Evolutionary conservation across 2,888 invertebrate species (phyloP), one percentile per base, ranked within the genome.

Genomic region (Seira ritae): DNA sequence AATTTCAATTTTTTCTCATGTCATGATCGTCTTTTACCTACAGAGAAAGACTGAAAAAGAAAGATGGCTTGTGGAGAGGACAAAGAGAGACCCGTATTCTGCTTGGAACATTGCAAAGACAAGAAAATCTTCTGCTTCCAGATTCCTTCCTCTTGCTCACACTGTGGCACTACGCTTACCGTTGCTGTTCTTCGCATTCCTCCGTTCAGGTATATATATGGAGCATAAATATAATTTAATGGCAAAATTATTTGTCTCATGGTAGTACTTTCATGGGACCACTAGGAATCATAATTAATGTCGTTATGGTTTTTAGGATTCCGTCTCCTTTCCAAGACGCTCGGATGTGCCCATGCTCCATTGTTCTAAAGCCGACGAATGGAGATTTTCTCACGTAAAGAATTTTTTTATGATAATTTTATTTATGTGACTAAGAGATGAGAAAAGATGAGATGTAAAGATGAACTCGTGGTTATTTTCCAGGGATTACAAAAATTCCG

Each of bases 271-370:
- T n/a, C n/a, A n/a, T n/a, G n/a, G n/a, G n/a, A n/a, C n/a, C n/a
- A n/a, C n/a, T n/a, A n/a, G n/a, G n/a, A n/a, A n/a, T n/a, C n/a
- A n/a, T n/a, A n/a, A n/a, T n/a, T n/a, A n/a, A n/a, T n/a, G n/a
- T n/a, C n/a, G n/a, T n/a, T n/a, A n/a, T 89, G 17, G 89, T 80
- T 93, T 93, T 86, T 91, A 93, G 94, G 90, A 92, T 97, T 90
- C 96, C 97, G 86, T 96, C 95, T 92, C 97, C 97, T 67, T 97
- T 97, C 91, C 93, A 94, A 75, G 93, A 95, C 91, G 97, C 97
- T 74, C 93, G 93, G 75, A 94, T 96, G 90, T 94, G 95, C 91
- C 94, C 95, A 42, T 95, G 95, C 90, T 94, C 95, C 68, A 93
- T 98, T 89, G 94, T 97, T 65, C 94, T 98, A 90, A 96, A 95